Evolutionary conservation across 2,113 vertebrate genomes (phyloP).

Genomic region (Corythaeola cristata): DNA sequence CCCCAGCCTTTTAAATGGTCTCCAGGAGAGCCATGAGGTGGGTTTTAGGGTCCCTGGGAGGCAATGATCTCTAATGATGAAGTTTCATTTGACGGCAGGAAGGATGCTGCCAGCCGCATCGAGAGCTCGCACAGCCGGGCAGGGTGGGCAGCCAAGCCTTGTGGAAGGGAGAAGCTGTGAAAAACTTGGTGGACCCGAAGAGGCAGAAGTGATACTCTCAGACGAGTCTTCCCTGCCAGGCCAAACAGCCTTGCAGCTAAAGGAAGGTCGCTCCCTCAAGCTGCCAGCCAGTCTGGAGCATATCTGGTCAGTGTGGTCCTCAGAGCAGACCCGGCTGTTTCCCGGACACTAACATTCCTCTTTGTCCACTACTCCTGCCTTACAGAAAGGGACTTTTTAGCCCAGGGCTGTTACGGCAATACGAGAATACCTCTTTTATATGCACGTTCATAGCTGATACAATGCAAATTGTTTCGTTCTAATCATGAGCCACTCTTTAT

Average conservation of each 20-base stretch:
- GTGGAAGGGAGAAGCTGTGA: not conserved
- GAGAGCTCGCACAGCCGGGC: rapidly evolving
- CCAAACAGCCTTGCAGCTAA: not conserved
- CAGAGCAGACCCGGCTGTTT: not conserved
- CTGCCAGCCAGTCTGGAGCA: not conserved
- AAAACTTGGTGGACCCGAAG: not conserved
- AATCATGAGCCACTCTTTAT: not conserved
- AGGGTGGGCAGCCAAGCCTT: not conserved
- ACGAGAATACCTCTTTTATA: not conserved
- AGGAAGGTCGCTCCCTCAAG: rapidly evolving
- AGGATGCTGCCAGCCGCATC: rapidly evolving
- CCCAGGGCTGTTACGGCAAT: not conserved
- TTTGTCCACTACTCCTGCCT: not conserved
- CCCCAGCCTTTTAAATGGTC: not conserved
- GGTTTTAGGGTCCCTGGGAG: rapidly evolving
- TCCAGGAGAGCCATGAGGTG: not conserved
- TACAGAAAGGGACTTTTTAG: not conserved
- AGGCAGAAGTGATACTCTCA: not conserved
- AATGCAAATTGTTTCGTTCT: not conserved
- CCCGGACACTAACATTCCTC: not conserved
- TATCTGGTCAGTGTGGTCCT: rapidly evolving
- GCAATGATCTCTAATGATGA: not conserved
- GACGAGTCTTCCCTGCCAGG: not conserved
- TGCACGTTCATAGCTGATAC: not conserved
- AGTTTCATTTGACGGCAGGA: not conserved